These are phyloP conservation scores for Gyps fulvus DNA, from an alignment of 2,113 vertebrate species.

Conservation along the genomic window DNA sequence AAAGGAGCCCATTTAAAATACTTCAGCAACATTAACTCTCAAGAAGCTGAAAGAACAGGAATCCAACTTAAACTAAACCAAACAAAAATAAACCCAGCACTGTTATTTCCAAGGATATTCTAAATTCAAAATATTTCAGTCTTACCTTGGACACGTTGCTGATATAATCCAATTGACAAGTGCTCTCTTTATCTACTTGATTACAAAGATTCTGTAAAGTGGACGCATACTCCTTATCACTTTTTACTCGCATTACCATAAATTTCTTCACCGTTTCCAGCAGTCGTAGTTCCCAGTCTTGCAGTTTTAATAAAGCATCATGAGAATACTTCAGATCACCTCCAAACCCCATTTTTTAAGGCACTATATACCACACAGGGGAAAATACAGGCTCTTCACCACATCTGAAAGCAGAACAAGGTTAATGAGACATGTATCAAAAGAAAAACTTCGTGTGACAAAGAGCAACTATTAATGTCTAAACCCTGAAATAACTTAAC, in stretches of 20 bases:
- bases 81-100: background rate
- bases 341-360: constrained; percentile 95
- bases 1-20: background rate
- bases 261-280: constrained; percentile 96
- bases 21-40: background rate
- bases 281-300: constrained; percentile 96
- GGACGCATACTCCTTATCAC: constrained; percentile 94
- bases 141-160: constrained; percentile 94
- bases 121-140: background rate
- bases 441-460: background rate
- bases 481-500: background rate
- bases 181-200: constrained; percentile 91
- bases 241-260: constrained; percentile 94
- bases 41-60: background rate
- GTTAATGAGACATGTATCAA: background rate
- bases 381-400: constrained; percentile 64
- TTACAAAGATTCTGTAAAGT: constrained; percentile 94
- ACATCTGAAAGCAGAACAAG: constrained; percentile 64
- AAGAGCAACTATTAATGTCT: background rate
- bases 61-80: background rate
- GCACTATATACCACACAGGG: constrained; percentile 66
- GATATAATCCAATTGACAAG: constrained; percentile 85
- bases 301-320: constrained; percentile 93
- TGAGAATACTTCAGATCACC: constrained; percentile 92
- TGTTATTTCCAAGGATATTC: background rate